Base-by-base conservation (phyloP, 2,888 invertebrate species). In the Brachylomia viminalis region DNA sequence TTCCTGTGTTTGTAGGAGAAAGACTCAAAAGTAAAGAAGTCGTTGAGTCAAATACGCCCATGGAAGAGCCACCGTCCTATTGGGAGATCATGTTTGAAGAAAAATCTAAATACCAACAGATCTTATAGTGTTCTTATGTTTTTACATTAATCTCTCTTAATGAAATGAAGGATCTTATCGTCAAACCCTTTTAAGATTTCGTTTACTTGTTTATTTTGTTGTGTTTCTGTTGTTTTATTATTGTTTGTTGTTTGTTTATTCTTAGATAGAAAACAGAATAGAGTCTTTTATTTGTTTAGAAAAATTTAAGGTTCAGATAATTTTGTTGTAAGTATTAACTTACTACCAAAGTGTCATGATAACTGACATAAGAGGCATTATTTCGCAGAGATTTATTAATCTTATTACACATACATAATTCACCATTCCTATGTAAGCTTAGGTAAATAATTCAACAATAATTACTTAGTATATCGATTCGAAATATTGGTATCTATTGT, bases 1-100 rank as follows among this genome's bases (percentile, higher is more conserved):
- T 86, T 20, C 80, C 84, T 10, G 62, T 85, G 2, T 84, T 76
- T 68, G 64, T 86, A 27, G 85, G 86, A 23, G 86, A 86, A 45
- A 72, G 47, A 23, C 17, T 47, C n/a, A 30, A 42, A 20, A 10
- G 4, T 23, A 27, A 13, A 5, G 61, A 70, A 42, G 1, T 1
- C 6, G 54, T 23, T 10, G 54, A 33, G 11, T 27, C 10, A 30
- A 54, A 1, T 27, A 27, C 15, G 2, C 38, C 42, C 8, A 27
- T 64, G 6, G 33, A 47, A 23, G 23, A 15, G 1, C 47, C 52
- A 20, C 47, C 42, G 0, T 8, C 42, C 0, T 49, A 45, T 33
- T 59, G 47, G 58, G 58, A 72, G 11, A 23, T 7, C 4, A 68
- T 68, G 27, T 8, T 15, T 27, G 67, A 68, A 72, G 20, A 79